A percentile compares a stretch with the other conserved stretches of the same genome.
Conservation (phyloP, 1,140 invertebrate species). For the Drosophila hydei region DNA sequence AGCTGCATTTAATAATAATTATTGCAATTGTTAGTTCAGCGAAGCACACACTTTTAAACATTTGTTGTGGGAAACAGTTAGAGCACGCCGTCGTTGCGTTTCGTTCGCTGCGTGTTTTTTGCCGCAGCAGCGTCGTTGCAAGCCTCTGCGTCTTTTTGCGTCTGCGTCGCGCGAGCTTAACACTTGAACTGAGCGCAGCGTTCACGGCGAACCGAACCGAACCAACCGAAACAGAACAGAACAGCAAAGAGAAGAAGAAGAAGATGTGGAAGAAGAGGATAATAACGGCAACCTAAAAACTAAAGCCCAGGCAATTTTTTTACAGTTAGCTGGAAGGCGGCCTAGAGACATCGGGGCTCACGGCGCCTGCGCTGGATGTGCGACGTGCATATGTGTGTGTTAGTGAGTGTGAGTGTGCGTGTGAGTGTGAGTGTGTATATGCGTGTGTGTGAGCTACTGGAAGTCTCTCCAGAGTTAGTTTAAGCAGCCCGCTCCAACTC, state of each 20-base stretch:
- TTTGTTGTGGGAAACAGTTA: slow-evolving; percentile 45
- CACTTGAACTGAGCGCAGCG: slow-evolving; percentile 67
- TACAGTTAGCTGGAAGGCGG: slow-evolving; percentile 38
- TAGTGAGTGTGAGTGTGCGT: too few relatives aligned
- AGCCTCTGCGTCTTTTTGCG: slow-evolving; percentile 54
- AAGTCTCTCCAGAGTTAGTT: slow-evolving; percentile 15
- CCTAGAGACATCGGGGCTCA: slow-evolving; percentile 10
- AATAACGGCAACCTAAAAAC: slow-evolving; percentile 5
- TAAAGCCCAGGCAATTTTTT: slow-evolving; percentile 23
- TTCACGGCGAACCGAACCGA: slow-evolving; percentile 13
- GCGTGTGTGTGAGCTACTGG: slow-evolving; percentile 25
- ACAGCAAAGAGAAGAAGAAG: not conserved
- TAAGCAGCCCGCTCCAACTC: not conserved
- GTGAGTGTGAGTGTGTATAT: slow-evolving; percentile 1
- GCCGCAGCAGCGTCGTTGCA: slow-evolving; percentile 66
- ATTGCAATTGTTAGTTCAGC: not conserved
- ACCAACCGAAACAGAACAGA: slow-evolving; percentile 13
- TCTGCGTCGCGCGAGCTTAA: slow-evolving; percentile 67
- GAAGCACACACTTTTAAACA: slow-evolving; percentile 54
- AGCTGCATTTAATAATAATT: not conserved
- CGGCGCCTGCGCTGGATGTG: slow-evolving; percentile 35
- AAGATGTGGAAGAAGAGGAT: not conserved
- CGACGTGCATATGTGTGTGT: not conserved
- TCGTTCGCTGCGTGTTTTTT: slow-evolving; percentile 17
- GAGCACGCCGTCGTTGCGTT: slow-evolving; percentile 26